Evolutionary conservation across 2,797 vertebrate genomes (phyloP).

Genomic region (Chelon auratus): DNA sequence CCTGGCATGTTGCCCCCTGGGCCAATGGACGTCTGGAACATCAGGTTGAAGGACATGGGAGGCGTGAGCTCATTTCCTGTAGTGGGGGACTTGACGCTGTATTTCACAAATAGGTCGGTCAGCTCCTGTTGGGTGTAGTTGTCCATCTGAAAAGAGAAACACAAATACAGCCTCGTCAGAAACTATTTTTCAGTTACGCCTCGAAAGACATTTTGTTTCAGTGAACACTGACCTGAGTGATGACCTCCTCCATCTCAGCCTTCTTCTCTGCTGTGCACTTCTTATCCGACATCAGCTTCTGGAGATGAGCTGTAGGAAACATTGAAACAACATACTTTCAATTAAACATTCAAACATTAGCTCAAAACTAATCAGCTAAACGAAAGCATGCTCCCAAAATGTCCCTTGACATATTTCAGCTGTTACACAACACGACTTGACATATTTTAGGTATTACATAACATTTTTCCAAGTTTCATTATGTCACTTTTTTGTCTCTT

Average conservation of each 20-base stretch:
- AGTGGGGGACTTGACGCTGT: conserved; percentile 94
- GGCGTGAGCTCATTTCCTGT: conserved; percentile 95
- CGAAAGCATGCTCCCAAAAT: not conserved
- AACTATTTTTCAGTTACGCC: not conserved
- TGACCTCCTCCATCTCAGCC: conserved; percentile 93
- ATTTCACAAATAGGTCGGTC: conserved; percentile 94
- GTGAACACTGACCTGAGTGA: conserved; percentile 88
- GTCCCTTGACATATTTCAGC: not conserved
- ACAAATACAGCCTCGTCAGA: not conserved
- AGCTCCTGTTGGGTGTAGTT: conserved; percentile 95
- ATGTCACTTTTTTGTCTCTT: not conserved
- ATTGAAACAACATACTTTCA: too few species aligned
- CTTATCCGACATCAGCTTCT: conserved; percentile 98
- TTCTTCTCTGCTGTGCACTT: conserved; percentile 94
- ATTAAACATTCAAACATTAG: not conserved
- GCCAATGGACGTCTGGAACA: conserved; percentile 99
- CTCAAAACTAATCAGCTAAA: not conserved
- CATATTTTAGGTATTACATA: not conserved
- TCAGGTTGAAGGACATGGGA: conserved; percentile 96
- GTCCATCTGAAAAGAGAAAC: conserved; percentile 87
- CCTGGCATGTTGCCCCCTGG: conserved; percentile 97
- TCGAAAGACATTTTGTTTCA: not conserved
- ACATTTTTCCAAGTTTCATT: conserved; percentile 9
- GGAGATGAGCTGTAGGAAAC: conserved; percentile 89
- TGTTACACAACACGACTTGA: not conserved